Conservation (phyloP, 2,113 vertebrate genomes). For the Ginglymostoma cirratum region DNA sequence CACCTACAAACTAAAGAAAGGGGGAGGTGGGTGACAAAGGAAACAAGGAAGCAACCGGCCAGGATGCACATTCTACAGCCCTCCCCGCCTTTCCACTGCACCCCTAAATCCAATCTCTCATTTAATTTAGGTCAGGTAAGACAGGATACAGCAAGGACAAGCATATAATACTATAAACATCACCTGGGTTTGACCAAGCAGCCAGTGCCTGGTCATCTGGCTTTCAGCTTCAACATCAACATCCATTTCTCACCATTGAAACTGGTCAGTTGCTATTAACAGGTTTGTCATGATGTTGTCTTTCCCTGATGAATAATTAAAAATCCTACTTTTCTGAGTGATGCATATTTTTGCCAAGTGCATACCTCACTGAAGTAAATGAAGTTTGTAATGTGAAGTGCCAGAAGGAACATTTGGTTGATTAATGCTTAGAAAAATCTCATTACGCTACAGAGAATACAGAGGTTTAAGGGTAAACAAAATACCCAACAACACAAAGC, state of each 20-base stretch:
- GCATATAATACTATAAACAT: not conserved
- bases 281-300: not conserved
- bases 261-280: not conserved
- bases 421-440: not conserved
- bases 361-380: not conserved
- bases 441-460: not conserved
- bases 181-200: not conserved
- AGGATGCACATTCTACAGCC: not conserved
- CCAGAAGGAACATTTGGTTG: not conserved
- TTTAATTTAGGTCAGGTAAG: not conserved
- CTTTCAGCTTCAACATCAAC: not conserved
- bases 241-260: not conserved
- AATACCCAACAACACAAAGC: not conserved
- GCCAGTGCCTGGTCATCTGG: not conserved
- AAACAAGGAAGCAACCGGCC: not conserved
- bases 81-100: not conserved
- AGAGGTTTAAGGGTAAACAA: not conserved
- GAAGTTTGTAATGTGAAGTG: not conserved
- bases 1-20: not conserved
- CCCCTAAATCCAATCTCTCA: not conserved
- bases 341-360: not conserved
- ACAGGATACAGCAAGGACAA: not conserved
- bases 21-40: not conserved
- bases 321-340: not conserved
- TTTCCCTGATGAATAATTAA: not conserved